These are phyloP conservation scores for Malurus elegans DNA, from an alignment of 2,113 vertebrate genomes.

Conservation along the genomic window DNA sequence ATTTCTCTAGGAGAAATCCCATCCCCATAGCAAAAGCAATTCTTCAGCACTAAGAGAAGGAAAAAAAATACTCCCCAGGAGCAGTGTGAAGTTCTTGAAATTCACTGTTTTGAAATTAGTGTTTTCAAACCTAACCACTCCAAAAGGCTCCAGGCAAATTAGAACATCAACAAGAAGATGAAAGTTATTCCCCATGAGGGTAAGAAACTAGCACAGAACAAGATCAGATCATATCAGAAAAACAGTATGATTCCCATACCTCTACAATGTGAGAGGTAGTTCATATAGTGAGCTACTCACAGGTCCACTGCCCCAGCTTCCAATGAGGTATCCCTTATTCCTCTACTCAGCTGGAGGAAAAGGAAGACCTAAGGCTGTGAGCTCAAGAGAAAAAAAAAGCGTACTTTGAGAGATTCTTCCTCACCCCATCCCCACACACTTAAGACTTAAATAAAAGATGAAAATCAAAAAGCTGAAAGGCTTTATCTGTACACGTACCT, in stretches of 20 bases:
- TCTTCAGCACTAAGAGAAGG: background rate
- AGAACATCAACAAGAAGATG: background rate
- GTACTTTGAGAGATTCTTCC: background rate
- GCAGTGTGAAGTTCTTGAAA: background rate
- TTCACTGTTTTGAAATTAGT: background rate
- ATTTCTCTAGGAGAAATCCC: background rate
- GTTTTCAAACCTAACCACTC: constrained; percentile 1
- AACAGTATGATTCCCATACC: background rate
- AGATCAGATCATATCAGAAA: background rate
- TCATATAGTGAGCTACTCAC: background rate
- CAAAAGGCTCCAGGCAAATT: constrained; percentile 1
- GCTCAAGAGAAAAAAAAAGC: background rate
- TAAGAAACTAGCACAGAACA: background rate
- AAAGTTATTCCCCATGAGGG: background rate
- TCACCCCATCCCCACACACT: background rate
- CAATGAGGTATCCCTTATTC: background rate
- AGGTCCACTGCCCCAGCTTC: background rate
- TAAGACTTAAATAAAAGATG: background rate
- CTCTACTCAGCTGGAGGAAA: background rate
- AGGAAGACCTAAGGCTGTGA: background rate
- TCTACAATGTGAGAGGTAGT: background rate
- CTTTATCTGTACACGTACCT: background rate
- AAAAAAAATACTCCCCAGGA: background rate
- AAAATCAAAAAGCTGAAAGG: background rate
- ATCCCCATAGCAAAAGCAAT: background rate